Evolutionary conservation across 30 jellyfish, hydroid and myxozoan genomes (phyloP).

Genomic region (Aurelia sp.): DNA sequence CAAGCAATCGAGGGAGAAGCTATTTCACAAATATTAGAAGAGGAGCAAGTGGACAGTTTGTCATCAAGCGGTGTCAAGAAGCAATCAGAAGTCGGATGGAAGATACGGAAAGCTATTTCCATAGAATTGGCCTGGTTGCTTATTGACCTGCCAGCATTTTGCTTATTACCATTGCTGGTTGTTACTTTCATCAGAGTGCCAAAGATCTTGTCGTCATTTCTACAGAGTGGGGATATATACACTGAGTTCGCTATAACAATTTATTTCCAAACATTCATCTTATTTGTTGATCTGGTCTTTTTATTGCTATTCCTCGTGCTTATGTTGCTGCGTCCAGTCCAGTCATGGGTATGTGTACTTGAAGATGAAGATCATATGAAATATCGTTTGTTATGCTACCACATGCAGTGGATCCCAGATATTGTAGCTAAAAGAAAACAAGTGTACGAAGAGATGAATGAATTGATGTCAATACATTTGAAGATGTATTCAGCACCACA

Average conservation of each 20-base stretch:
- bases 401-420: slow-evolving; percentile 92
- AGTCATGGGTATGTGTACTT: slow-evolving; percentile 80
- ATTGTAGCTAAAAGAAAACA: slow-evolving; percentile 30
- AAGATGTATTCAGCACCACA: slow-evolving; percentile 38
- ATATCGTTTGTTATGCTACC: slow-evolving; percentile 69
- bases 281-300: slow-evolving; percentile 73
- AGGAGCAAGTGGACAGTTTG: neutral
- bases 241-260: slow-evolving; percentile 85
- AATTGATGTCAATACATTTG: slow-evolving; percentile 48
- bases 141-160: slow-evolving; percentile 88
- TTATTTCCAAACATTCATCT: slow-evolving; percentile 69
- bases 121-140: slow-evolving; percentile 65
- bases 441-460: slow-evolving; percentile 56
- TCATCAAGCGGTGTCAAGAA: neutral
- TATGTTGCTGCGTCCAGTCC: slow-evolving; percentile 81
- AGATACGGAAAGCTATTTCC: slow-evolving; percentile 73
- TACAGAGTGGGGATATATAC: slow-evolving; percentile 82
- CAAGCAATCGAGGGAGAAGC: too few relatives aligned
- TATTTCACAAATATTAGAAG: neutral
- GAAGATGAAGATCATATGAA: slow-evolving; percentile 97
- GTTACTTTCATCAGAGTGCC: slow-evolving; percentile 75
- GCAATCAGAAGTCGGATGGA: slow-evolving; percentile 65
- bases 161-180: slow-evolving; percentile 40
- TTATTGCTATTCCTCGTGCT: slow-evolving; percentile 64
- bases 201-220: slow-evolving; percentile 61